Conservation (phyloP, 2,113 vertebrate species). For the Dascyllus trimaculatus region DNA sequence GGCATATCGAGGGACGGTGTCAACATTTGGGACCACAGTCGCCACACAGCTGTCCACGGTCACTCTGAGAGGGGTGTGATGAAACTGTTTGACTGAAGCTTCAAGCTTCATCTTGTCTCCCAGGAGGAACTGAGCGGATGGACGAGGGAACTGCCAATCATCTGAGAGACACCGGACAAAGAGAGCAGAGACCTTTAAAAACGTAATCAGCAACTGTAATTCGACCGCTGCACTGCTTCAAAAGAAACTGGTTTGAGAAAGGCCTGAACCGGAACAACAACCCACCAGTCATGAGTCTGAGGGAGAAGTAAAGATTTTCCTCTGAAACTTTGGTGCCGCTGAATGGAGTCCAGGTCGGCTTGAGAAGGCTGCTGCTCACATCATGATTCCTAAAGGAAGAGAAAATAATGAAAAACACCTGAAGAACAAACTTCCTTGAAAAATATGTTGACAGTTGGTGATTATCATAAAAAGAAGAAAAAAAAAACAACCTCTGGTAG, state of each 20-base stretch:
- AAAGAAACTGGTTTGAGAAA: not conserved
- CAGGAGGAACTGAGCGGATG: constrained; percentile 44
- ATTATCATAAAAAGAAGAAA: not conserved
- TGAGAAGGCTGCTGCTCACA: constrained; percentile 65
- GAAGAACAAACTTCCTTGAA: no score
- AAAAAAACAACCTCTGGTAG: constrained; percentile 64
- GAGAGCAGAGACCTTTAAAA: not conserved
- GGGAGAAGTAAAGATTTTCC: constrained; percentile 64
- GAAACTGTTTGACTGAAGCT: constrained; percentile 61
- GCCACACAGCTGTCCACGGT: constrained; percentile 76
- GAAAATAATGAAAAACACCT: not conserved
- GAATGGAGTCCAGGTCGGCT: constrained; percentile 67
- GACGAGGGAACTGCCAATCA: constrained; percentile 63
- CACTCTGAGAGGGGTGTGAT: constrained; percentile 71
- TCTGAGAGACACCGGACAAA: constrained; percentile 33
- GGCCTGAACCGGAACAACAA: not conserved
- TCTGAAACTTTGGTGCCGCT: constrained; percentile 19
- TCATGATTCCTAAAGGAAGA: constrained; percentile 56
- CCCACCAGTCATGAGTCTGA: constrained; percentile 77
- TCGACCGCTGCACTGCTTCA: not conserved
- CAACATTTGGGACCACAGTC: constrained; percentile 43
- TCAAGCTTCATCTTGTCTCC: constrained; percentile 76
- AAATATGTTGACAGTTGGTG: not conserved
- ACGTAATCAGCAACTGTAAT: no score
- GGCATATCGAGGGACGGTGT: constrained; percentile 68